These are phyloP conservation scores for Lophura nycthemera DNA, from an alignment of 2,113 vertebrate genomes.

Conservation along the genomic window DNA sequence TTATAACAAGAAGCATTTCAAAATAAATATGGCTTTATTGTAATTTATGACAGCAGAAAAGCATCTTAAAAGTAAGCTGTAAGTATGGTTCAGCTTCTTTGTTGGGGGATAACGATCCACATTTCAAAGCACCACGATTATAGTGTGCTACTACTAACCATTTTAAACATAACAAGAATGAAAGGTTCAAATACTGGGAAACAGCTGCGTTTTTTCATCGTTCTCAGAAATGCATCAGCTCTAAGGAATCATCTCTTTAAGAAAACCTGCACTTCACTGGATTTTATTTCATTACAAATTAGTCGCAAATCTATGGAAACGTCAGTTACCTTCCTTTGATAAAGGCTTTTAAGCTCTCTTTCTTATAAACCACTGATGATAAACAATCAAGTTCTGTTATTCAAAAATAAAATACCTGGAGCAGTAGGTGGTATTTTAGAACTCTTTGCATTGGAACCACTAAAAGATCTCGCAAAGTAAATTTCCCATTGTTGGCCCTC, in stretches of 20 bases:
- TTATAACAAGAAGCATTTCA: slow-evolving; percentile 72
- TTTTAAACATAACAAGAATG: not conserved
- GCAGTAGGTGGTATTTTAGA: slow-evolving; percentile 93
- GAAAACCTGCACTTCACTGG: not conserved
- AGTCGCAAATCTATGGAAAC: not conserved
- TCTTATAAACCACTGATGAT: not conserved
- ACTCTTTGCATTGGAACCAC: slow-evolving; percentile 99
- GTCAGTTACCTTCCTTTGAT: not conserved
- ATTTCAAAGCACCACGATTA: not conserved
- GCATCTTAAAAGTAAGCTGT: not conserved
- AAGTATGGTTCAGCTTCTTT: not conserved
- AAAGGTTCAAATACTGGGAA: not conserved
- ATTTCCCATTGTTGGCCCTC: slow-evolving; percentile 96
- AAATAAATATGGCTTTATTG: slow-evolving; percentile 71
- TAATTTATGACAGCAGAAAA: slow-evolving; percentile 52
- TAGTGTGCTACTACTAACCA: not conserved
- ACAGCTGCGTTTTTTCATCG: not conserved
- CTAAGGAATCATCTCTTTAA: not conserved
- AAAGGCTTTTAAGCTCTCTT: not conserved
- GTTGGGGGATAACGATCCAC: not conserved
- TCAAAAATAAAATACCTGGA: slow-evolving; percentile 85
- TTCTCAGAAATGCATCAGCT: not conserved
- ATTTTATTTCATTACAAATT: not conserved
- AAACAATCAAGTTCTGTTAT: not conserved
- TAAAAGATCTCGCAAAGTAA: slow-evolving; percentile 93